Evolutionary conservation across 2,888 invertebrate species (phyloP), one percentile per base, ranked within the genome.

Genomic region (Leucoptera coffeella): DNA sequence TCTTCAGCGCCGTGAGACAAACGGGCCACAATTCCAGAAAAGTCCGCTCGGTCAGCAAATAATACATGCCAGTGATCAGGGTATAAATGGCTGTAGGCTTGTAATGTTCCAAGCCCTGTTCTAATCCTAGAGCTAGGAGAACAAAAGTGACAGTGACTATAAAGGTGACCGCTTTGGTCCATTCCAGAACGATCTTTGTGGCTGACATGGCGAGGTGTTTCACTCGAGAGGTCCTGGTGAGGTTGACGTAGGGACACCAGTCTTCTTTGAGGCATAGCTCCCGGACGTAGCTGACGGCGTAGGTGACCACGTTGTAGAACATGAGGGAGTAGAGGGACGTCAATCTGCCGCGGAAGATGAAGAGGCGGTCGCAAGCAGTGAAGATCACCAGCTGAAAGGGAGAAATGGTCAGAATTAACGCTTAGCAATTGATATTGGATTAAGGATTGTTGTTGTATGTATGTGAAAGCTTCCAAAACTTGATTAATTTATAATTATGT

Each of bases 301-400:
- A 86, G 1, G 85, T 81, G 34, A 85, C 69, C 5, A 85, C 85
- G 51, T 86, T 86, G 73, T 85, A 86, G 58, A 86, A 85, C 80
- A 86, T 82, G 11, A 86, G 64, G 0, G 85, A 82, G 53, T 86
- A 86, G 13, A 86, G 72, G 22, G 80, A 79, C 1, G 84, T 84
- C 21, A 83, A 69, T 39, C 73, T 53, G 38, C 58, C 74, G 44
- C 74, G 72, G 2, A 72, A 67, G 17, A 78, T 64, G 15, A 85
- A 57, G 15, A 81, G 71, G 13, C 77, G 71, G 42, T 85, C 85
- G 44, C 83, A 83, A 28, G 84, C 73, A 37, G 80, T 77, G 55
- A 85, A 79, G 58, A 85, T 82, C 35, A 83, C 62, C 46, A 85
- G 56, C 79, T 83, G 75, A 54, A 51, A 17, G 7, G 8, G 9